A percentile compares a stretch with the other conserved stretches of the same genome.
phyloP scores from a whole-genome alignment of 2,888 invertebrate genomes.

The Scotopteryx bipunctaria region DNA sequence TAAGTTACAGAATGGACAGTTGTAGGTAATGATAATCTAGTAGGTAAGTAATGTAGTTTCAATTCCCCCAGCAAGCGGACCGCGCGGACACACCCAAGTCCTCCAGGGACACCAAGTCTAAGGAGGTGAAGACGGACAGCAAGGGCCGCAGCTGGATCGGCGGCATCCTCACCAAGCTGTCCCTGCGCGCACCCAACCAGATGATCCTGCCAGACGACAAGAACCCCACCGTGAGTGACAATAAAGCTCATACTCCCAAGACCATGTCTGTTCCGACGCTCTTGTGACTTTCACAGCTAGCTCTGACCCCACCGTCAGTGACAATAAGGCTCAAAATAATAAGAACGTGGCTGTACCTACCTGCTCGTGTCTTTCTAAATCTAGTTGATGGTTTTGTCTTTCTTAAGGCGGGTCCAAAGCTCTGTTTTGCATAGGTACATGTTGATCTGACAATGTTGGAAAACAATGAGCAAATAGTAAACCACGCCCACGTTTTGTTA shows the following conservation, averaged over 20 bases:
- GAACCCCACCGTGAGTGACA: constrained; percentile 90
- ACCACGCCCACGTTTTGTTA: no score
- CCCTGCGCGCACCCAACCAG: constrained; percentile 94
- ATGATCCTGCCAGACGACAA: constrained; percentile 98
- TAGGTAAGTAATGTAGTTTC: not conserved
- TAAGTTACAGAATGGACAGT: no score
- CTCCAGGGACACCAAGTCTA: constrained; percentile 33
- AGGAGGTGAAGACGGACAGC: constrained; percentile 36
- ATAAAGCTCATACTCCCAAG: constrained; percentile 3
- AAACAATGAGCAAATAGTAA: no score
- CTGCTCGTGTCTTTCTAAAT: no score
- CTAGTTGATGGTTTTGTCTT: no score
- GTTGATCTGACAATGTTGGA: no score
- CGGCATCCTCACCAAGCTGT: constrained; percentile 92
- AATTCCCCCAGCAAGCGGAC: constrained; percentile 67
- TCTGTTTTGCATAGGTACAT: no score
- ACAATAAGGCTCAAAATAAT: no score
- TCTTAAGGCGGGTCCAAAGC: no score
- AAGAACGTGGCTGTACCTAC: no score
- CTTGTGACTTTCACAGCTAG: constrained; percentile 43
- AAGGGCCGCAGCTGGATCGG: constrained; percentile 90
- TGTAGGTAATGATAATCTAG: no score
- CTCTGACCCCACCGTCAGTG: no score
- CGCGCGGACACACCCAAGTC: constrained; percentile 83
- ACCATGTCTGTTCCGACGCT: constrained; percentile 48